phyloP scores from a whole-genome alignment of 2,797 vertebrate genomes.

The Setipinna tenuifilis region DNA sequence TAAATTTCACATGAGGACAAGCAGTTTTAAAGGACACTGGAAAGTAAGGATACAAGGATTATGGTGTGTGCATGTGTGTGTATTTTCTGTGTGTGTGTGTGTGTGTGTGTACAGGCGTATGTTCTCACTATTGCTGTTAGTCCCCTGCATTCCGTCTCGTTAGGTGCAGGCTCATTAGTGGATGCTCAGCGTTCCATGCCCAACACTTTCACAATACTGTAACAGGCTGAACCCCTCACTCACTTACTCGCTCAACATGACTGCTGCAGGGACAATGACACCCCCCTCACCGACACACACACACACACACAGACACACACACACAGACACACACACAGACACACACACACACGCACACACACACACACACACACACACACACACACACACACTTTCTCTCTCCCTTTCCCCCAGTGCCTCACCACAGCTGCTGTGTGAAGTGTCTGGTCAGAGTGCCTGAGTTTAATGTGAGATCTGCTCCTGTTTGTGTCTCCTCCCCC shows the following conservation, averaged over 20 bases:
- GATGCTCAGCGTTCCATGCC: not conserved
- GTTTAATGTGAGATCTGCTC: not conserved
- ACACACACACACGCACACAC: too few relatives aligned
- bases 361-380: too few relatives aligned
- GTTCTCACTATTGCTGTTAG: not conserved
- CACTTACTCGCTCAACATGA: not conserved
- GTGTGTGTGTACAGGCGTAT: not conserved
- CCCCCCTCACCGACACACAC: not conserved
- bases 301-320: too few relatives aligned
- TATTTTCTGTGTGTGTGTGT: not conserved
- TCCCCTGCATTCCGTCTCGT: slow-evolving; percentile 4
- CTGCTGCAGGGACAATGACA: not conserved
- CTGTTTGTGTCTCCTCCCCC: slow-evolving; percentile 7
- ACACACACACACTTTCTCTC: too few relatives aligned
- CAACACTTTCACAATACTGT: slow-evolving; percentile 5
- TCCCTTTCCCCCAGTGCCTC: not conserved
- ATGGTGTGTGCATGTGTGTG: not conserved
- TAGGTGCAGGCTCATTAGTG: not conserved
- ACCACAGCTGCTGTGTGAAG: not conserved
- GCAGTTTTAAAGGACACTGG: slow-evolving; percentile 4
- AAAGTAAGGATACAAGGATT: not conserved
- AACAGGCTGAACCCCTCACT: not conserved
- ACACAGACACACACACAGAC: too few relatives aligned
- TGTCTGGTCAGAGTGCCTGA: not conserved
- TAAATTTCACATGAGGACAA: not conserved